Conservation (phyloP, 1,140 invertebrate genomes). For the Zeugodacus cucurbitae region DNA sequence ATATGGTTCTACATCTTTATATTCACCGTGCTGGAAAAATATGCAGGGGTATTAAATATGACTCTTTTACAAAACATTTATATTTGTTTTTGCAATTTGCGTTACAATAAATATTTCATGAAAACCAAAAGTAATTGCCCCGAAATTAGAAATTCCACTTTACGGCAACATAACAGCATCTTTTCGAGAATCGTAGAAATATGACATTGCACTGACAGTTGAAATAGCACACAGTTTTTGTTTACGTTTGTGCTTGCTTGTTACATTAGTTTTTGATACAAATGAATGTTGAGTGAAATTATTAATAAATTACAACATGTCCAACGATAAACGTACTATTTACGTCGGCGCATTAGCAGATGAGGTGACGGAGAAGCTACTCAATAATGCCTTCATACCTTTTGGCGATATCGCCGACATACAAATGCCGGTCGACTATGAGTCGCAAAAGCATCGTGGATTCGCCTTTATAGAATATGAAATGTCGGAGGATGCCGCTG, state of each 20-base stretch:
- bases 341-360: conserved; percentile 94
- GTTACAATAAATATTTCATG: too few relatives aligned
- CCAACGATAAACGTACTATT: conserved; percentile 79
- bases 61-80: too few relatives aligned
- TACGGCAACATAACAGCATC: not conserved
- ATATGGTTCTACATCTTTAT: too few relatives aligned
- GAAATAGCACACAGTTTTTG: not conserved
- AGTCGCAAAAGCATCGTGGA: conserved; percentile 95
- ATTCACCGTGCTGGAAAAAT: too few relatives aligned
- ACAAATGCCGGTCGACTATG: conserved; percentile 98
- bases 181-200: not conserved
- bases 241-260: not conserved
- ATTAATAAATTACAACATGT: conserved; percentile 53
- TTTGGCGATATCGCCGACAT: conserved; percentile 98
- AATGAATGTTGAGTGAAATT: not conserved
- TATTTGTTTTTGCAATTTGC: too few relatives aligned
- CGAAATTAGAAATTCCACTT: too few relatives aligned
- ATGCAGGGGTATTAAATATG: too few relatives aligned
- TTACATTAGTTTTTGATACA: not conserved
- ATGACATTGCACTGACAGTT: not conserved
- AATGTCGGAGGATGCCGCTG: conserved; percentile 90
- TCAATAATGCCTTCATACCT: conserved; percentile 96
- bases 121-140: not conserved
- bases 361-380: conserved; percentile 95
- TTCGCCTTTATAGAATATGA: conserved; percentile 99